Conservation (phyloP, 2,113 vertebrate species). For the Lathamus discolor region DNA sequence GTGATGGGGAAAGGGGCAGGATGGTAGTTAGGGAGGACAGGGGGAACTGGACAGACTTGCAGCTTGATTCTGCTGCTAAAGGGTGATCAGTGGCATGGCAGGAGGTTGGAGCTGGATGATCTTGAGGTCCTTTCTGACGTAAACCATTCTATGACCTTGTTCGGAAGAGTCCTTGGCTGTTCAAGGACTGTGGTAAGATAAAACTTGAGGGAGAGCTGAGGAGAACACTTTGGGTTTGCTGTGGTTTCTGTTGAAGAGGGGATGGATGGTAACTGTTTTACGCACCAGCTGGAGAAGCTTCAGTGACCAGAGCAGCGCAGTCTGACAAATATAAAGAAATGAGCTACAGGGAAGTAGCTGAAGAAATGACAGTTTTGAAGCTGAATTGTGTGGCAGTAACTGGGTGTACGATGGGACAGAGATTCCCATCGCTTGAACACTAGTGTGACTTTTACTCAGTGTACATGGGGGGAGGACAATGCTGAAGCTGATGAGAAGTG, state of each 20-base stretch:
- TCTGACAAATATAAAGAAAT: neutral
- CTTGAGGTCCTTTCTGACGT: neutral
- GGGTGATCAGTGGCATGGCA: neutral
- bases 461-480: accelerated
- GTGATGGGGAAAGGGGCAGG: neutral
- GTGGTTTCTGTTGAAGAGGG: neutral
- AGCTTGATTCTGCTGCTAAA: neutral
- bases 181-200: neutral
- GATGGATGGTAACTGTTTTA: neutral
- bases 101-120: neutral
- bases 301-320: neutral
- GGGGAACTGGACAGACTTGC: neutral
- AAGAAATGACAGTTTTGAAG: neutral
- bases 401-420: neutral
- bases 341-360: neutral
- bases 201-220: neutral
- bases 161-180: neutral
- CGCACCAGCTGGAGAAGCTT: neutral
- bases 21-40: neutral
- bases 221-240: neutral
- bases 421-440: neutral
- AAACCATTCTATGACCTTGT: neutral
- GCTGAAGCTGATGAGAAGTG: neutral
- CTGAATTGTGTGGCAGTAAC: neutral
- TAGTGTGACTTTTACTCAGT: neutral